Evolutionary conservation across 2,888 invertebrate species (phyloP).

Genomic region (Zygothrica quintamaculata): DNA sequence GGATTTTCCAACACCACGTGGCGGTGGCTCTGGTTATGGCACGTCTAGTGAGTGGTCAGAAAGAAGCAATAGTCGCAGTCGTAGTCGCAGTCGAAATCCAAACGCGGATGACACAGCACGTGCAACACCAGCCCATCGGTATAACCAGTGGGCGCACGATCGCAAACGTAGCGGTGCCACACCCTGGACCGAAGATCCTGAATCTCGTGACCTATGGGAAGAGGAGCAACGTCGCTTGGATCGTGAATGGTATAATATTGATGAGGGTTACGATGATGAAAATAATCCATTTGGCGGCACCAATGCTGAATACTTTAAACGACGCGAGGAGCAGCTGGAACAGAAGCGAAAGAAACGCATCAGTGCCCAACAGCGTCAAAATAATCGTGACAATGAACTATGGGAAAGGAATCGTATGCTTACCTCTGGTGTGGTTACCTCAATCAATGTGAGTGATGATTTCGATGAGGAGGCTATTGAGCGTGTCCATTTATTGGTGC

Average conservation of each 20-base stretch:
- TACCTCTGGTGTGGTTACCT: slow-evolving; percentile 96
- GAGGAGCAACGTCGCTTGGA: slow-evolving; percentile 95
- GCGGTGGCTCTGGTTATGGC: slow-evolving; percentile 70
- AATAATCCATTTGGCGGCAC: slow-evolving; percentile 96
- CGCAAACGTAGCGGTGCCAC: slow-evolving; percentile 88
- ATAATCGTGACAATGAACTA: slow-evolving; percentile 98
- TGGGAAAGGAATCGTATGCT: slow-evolving; percentile 99
- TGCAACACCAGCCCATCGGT: slow-evolving; percentile 93
- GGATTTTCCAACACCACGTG: slow-evolving; percentile 95
- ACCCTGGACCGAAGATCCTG: slow-evolving; percentile 88
- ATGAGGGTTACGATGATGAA: slow-evolving; percentile 96
- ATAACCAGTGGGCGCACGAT: slow-evolving; percentile 91
- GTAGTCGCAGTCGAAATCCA: slow-evolving; percentile 75
- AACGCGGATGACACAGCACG: slow-evolving; percentile 89
- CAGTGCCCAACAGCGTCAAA: slow-evolving; percentile 97
- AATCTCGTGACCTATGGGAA: slow-evolving; percentile 94
- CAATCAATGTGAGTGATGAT: slow-evolving; percentile 94
- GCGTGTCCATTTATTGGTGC: slow-evolving; percentile 97
- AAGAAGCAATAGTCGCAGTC: slow-evolving; percentile 76
- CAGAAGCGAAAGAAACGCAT: slow-evolving; percentile 95
- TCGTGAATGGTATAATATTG: slow-evolving; percentile 98
- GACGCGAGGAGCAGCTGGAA: slow-evolving; percentile 96
- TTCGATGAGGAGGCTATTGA: slow-evolving; percentile 98
- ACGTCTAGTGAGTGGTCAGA: slow-evolving; percentile 76
- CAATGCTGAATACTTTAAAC: slow-evolving; percentile 95